These are phyloP conservation scores for Phenganax stokvisi DNA, from an alignment of 92 coral and sea anemone species.

Conservation along the genomic window DNA sequence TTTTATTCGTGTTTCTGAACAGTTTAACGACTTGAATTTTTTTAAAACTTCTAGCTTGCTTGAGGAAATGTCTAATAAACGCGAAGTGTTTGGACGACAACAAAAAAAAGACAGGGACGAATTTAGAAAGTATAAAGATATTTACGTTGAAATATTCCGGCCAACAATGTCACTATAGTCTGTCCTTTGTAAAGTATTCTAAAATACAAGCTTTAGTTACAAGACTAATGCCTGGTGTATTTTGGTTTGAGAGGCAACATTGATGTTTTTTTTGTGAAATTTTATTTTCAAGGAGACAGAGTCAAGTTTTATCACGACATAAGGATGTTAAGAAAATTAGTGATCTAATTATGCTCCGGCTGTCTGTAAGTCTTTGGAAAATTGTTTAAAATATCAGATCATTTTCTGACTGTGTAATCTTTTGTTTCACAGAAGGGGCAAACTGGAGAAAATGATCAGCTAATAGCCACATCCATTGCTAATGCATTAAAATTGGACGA, in stretches of 20 bases:
- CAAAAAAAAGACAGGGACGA: slow-evolving; percentile 77
- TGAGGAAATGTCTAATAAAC: slow-evolving; percentile 71
- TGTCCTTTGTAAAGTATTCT: not conserved
- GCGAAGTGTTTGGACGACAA: slow-evolving; percentile 65
- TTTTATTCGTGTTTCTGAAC: no score
- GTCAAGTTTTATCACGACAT: slow-evolving; percentile 71
- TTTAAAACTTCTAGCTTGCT: slow-evolving; percentile 50
- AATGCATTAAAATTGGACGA: slow-evolving; percentile 29
- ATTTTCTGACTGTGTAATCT: not conserved
- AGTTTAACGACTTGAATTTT: not conserved
- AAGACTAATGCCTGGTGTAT: not conserved
- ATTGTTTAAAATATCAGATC: not conserved
- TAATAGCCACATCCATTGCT: slow-evolving; percentile 26
- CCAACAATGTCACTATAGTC: not conserved
- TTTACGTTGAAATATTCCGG: not conserved
- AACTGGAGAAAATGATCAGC: not conserved
- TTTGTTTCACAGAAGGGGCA: slow-evolving; percentile 9
- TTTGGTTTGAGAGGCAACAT: not conserved
- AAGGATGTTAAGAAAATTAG: slow-evolving; percentile 92
- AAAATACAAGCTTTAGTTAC: not conserved
- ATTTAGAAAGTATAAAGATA: slow-evolving; percentile 57
- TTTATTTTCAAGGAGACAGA: slow-evolving; percentile 58
- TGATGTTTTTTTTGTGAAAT: not conserved
- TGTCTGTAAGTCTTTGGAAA: slow-evolving; percentile 59
- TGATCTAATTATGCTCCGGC: slow-evolving; percentile 72